phyloP scores from a whole-genome alignment of 2,888 invertebrate species.

The Leptarthrus brevirostris region DNA sequence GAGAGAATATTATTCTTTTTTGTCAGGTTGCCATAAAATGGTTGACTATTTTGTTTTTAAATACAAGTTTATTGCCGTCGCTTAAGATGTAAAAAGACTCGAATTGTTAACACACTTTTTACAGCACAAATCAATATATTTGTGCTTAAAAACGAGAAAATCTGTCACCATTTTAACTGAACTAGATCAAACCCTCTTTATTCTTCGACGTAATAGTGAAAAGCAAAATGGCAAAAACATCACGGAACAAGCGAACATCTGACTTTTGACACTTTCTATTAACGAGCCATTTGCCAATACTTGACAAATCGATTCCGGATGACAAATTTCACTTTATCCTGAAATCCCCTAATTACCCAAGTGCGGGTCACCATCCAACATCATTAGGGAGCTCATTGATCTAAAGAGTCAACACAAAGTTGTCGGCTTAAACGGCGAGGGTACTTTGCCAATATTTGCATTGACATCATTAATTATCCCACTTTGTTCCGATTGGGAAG shows the following conservation, averaged over 20 bases:
- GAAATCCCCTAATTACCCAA: conserved; percentile 44
- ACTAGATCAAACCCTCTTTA: too few species aligned
- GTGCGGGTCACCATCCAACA: conserved; percentile 4
- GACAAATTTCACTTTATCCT: conserved; percentile 50
- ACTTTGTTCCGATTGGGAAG: conserved; percentile 19
- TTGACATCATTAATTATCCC: conserved; percentile 53
- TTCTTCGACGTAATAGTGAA: too few species aligned
- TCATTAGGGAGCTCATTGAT: conserved; percentile 52
- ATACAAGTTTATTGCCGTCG: too few species aligned
- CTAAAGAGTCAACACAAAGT: conserved; percentile 50
- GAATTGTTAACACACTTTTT: too few species aligned
- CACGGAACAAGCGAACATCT: conserved; percentile 1
- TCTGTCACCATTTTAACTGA: too few species aligned
- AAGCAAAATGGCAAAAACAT: too few species aligned
- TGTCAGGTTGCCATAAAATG: too few species aligned
- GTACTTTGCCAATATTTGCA: conserved; percentile 52
- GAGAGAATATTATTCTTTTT: too few species aligned
- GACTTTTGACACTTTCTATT: conserved; percentile 38
- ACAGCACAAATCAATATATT: too few species aligned
- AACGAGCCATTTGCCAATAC: conserved; percentile 41
- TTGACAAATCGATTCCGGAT: conserved; percentile 44
- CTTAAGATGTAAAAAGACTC: too few species aligned
- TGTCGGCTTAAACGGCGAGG: background rate
- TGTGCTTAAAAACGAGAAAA: too few species aligned
- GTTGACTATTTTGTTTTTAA: too few species aligned